Base-by-base conservation (phyloP, 2,113 vertebrate species). In the Bothrops jararaca region DNA sequence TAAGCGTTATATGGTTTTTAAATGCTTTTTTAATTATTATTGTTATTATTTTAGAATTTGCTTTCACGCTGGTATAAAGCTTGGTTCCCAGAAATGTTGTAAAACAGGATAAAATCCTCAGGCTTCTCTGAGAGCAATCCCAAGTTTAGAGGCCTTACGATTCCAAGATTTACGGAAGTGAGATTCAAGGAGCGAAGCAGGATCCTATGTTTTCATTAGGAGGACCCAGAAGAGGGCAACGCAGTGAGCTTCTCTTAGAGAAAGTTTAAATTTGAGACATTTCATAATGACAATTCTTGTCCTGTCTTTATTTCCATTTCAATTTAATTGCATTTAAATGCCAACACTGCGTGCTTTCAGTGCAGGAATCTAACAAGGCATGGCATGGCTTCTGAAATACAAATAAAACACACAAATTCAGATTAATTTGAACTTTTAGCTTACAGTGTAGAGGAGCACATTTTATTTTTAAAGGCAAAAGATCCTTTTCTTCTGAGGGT, bases 41-140 rank as follows among this genome's bases (percentile, higher is more conserved):
- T 42, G 6, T 80, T 80, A 39, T 80, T 39, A 39, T 93, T 89
- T 89, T 90, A 94, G 93, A 93, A 92, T 90, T 94, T 92, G 90
- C 92, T 87, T 57, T 50, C 87, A 45, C 1, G 34, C 80, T 52
- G 92, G 93, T 85, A 89, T 95, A 96, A 95, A 96, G 94, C 69
- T 34, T 89, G 93, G 34, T 86, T 92, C 95, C 95, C n/a, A 80
- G 89, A 94, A 80, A n/a, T 0, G 85, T 7, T 95, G 92, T 34
- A 39, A 58, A 94, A 93, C 85, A 96, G 96, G 96, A 96, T 96
- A 96, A 96, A 96, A 95, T 96, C 95, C 96, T 95, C 48, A 95
- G 95, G 97, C 89, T 89, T 95, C 94, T 20, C 42, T 42, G 87
- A 13, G 91, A 53, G 74, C 93, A 86, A 89, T 12, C 42, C 60